phyloP scores from a whole-genome alignment of 2,797 vertebrate species.

The Oophaga sylvatica region DNA sequence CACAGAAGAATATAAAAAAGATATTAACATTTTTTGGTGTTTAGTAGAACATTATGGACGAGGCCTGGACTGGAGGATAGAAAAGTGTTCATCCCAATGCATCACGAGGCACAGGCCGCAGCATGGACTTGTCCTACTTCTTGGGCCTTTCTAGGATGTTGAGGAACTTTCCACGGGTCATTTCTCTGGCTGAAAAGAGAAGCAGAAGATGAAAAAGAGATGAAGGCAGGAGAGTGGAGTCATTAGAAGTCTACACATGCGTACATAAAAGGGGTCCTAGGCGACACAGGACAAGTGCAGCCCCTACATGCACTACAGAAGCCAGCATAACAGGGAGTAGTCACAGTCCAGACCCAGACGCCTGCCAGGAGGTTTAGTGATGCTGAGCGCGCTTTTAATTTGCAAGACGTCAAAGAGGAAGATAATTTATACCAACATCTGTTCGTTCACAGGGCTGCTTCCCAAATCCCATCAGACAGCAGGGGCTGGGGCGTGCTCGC shows the following conservation, averaged over 20 bases:
- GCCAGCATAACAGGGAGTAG: too few species aligned
- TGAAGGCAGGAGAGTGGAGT: too few species aligned
- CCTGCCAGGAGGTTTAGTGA: conserved; percentile 82
- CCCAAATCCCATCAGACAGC: conserved; percentile 81
- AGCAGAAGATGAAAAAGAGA: conserved; percentile 39
- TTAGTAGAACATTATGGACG: too few species aligned
- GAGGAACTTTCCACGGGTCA: conserved; percentile 97
- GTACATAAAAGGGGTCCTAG: too few species aligned
- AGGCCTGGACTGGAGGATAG: too few species aligned
- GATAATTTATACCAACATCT: conserved; percentile 96
- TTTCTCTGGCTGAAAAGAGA: conserved; percentile 76
- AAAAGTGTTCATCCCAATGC: too few species aligned
- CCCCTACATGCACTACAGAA: too few species aligned
- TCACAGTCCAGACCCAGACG: conserved; percentile 52
- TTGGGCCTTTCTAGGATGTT: conserved; percentile 96
- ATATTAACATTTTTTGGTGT: too few species aligned
- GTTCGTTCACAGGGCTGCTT: conserved; percentile 85
- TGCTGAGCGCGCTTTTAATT: conserved; percentile 93
- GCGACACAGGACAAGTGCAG: too few species aligned
- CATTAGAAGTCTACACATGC: too few species aligned
- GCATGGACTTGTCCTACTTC: conserved; percentile 77
- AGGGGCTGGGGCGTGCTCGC: conserved; percentile 76
- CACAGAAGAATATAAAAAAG: too few species aligned
- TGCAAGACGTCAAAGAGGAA: conserved; percentile 85
- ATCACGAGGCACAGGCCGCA: neutral